Conservation (phyloP, 2,113 vertebrate genomes). For the Danionella cerebrum region DNA sequence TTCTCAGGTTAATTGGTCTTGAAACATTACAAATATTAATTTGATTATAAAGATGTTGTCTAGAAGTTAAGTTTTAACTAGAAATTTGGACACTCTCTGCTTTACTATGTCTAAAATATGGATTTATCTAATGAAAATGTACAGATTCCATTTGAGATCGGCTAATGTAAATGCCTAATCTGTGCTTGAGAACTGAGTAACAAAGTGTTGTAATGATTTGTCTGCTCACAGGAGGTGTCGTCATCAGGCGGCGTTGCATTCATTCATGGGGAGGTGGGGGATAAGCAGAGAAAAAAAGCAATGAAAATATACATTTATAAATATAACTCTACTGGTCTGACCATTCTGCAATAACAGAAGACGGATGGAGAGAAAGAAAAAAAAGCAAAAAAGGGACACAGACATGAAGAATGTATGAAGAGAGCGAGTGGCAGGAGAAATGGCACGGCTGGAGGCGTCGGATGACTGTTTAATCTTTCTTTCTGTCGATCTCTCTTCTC, state of each 20-base stretch:
- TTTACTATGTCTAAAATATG: too few species aligned
- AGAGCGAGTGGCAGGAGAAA: conserved; percentile 28
- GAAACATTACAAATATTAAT: too few species aligned
- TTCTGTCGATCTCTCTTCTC: conserved; percentile 46
- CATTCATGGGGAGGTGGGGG: conserved; percentile 45
- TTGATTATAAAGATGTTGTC: too few species aligned
- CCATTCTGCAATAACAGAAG: conserved; percentile 67
- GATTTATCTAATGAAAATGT: too few species aligned
- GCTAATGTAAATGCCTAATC: not conserved
- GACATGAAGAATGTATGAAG: conserved; percentile 60
- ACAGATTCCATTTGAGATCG: too few species aligned
- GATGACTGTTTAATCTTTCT: conserved; percentile 52
- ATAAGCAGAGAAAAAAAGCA: conserved; percentile 41
- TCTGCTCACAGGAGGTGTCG: conserved; percentile 50
- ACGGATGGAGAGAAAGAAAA: conserved; percentile 24
- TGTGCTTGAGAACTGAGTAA: conserved; percentile 32
- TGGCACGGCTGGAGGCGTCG: conserved; percentile 26
- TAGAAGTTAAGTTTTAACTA: too few species aligned
- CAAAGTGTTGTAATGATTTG: conserved; percentile 31
- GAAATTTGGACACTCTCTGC: too few species aligned
- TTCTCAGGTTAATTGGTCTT: too few species aligned
- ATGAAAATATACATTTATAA: conserved; percentile 55
- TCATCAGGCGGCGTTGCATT: conserved; percentile 47
- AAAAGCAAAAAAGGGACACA: conserved; percentile 10
- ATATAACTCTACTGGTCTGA: conserved; percentile 52